Conservation (phyloP, 2,888 invertebrate species). For the Drosophila picticornis region DNA sequence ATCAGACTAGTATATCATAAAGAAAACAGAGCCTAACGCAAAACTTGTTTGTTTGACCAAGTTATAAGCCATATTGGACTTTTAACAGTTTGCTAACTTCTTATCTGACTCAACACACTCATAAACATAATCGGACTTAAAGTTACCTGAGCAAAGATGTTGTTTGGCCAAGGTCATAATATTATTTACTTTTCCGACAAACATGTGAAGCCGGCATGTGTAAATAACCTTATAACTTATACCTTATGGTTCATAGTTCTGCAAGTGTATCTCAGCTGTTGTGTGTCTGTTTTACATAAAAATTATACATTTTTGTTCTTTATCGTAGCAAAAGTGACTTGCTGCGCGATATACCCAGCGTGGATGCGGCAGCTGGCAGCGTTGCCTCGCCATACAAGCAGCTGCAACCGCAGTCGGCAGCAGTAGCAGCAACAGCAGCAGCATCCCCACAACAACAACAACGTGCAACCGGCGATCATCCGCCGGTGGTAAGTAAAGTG, state of each 20-base stretch:
- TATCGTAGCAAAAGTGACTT: constrained; percentile 84
- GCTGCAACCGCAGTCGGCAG: constrained; percentile 12
- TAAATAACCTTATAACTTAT: background rate
- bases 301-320: background rate
- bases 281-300: no score
- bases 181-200: background rate
- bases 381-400: constrained; percentile 67
- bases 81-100: background rate
- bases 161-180: background rate
- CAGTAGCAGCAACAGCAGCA: constrained; percentile 11
- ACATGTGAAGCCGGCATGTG: background rate
- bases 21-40: background rate
- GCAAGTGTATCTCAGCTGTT: background rate
- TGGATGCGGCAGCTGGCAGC: constrained; percentile 83
- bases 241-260: background rate
- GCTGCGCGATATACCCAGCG: constrained; percentile 87
- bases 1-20: background rate
- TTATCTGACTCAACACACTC: background rate
- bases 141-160: background rate
- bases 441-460: constrained; percentile 15
- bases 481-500: constrained; percentile 85
- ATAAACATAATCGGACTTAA: background rate
- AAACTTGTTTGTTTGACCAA: background rate
- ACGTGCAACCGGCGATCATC: constrained; percentile 75
- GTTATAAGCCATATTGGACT: background rate